These are phyloP conservation scores for Cheirogaleus medius DNA, from an alignment of 2,113 vertebrate species.

Conservation along the genomic window DNA sequence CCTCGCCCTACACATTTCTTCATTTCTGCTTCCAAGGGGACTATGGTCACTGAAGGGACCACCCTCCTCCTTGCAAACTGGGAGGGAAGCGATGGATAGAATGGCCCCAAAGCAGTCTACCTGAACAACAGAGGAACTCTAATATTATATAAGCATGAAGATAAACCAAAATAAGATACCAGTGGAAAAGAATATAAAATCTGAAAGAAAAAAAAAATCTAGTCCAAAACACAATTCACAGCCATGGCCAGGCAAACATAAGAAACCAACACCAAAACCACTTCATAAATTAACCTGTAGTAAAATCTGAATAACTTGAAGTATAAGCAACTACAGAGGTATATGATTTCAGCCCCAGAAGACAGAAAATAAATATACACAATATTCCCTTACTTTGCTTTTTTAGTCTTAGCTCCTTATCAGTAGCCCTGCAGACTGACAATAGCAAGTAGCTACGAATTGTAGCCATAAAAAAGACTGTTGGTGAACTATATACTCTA, in stretches of 20 bases:
- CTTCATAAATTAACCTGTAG: not conserved
- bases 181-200: not conserved
- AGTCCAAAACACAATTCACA: not conserved
- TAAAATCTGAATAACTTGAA: constrained; percentile 33
- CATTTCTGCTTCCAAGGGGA: not conserved
- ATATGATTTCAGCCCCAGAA: not conserved
- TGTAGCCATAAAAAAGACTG: not conserved
- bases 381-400: not conserved
- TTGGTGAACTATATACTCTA: not conserved
- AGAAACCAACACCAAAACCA: constrained; percentile 7
- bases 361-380: not conserved
- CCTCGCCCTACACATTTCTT: not conserved
- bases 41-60: not conserved
- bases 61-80: not conserved
- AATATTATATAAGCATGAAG: not conserved
- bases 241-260: not conserved
- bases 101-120: not conserved
- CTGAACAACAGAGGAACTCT: not conserved
- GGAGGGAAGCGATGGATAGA: not conserved
- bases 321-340: not conserved
- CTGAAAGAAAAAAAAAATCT: not conserved
- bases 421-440: not conserved
- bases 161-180: not conserved
- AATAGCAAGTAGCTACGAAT: not conserved
- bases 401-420: not conserved